Conservation (phyloP, 2,113 vertebrate species). For the Pteruthius melanotis region DNA sequence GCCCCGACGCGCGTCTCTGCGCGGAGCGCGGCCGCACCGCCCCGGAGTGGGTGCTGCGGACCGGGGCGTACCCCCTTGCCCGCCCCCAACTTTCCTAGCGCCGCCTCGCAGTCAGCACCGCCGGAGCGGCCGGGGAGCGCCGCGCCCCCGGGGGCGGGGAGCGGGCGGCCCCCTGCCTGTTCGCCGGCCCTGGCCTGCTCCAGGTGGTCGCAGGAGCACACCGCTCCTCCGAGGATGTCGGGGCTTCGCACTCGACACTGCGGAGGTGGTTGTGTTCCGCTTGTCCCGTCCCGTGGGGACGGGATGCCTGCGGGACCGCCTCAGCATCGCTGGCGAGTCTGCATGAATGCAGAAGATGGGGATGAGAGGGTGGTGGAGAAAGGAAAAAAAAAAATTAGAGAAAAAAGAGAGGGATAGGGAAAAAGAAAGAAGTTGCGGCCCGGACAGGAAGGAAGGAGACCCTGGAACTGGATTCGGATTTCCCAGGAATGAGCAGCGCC, state of each 20-base stretch:
- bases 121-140: not conserved
- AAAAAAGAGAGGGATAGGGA: not conserved
- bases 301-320: not conserved
- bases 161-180: not conserved
- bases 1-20: no score
- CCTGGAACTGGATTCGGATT: slow-evolving; percentile 35
- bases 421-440: not conserved
- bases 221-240: not conserved
- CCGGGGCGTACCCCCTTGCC: no score
- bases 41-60: no score
- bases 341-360: not conserved
- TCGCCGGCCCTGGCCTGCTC: not conserved
- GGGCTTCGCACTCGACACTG: not conserved
- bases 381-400: not conserved
- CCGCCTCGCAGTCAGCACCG: not conserved
- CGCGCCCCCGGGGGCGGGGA: not conserved
- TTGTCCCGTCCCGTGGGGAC: not conserved
- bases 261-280: not conserved
- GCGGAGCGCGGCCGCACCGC: no score
- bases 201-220: not conserved
- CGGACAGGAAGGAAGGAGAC: slow-evolving; percentile 36
- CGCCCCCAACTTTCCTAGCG: not conserved
- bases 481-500: slow-evolving; percentile 2
- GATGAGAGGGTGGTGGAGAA: not conserved
- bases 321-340: not conserved